phyloP scores from a whole-genome alignment of 2,888 invertebrate species.

The Chouioia cunea region DNA sequence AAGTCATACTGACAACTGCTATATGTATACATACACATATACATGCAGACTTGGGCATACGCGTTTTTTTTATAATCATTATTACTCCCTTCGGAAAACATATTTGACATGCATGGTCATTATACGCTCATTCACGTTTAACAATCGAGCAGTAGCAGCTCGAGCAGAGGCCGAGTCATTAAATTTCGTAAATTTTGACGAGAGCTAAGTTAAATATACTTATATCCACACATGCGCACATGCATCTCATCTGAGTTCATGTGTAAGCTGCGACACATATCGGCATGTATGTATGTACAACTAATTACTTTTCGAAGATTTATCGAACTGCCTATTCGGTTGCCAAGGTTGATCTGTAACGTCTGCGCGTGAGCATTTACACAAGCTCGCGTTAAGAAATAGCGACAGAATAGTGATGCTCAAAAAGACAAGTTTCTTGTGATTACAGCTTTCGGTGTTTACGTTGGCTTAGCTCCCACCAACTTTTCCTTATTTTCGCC shows the following conservation, averaged over 20 bases:
- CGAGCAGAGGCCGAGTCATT: slow-evolving; percentile 2
- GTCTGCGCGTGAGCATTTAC: not conserved
- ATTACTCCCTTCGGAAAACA: slow-evolving; percentile 3
- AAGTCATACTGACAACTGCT: slow-evolving; percentile 1
- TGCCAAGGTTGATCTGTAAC: slow-evolving; percentile 13
- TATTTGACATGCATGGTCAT: slow-evolving; percentile 13
- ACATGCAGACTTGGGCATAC: too few species aligned
- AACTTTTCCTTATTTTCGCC: slow-evolving; percentile 53
- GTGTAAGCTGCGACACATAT: not conserved
- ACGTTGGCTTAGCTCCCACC: slow-evolving; percentile 57
- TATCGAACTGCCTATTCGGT: slow-evolving; percentile 15
- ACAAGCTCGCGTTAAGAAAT: too few species aligned
- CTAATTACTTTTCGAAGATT: slow-evolving; percentile 32
- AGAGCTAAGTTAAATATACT: slow-evolving; percentile 18
- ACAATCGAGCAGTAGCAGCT: not conserved
- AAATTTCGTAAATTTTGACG: slow-evolving; percentile 23
- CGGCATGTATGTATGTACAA: not conserved
- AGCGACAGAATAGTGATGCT: not conserved
- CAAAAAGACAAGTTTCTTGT: slow-evolving; percentile 24
- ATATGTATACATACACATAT: slow-evolving; percentile 1
- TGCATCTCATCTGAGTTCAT: not conserved
- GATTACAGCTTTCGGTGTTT: slow-evolving; percentile 50
- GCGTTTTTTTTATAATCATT: slow-evolving; percentile 12
- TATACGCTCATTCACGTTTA: slow-evolving; percentile 10
- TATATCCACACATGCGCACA: not conserved